Base-by-base conservation (phyloP, 2,113 vertebrate species). In the Ptychochromis oligacanthus region DNA sequence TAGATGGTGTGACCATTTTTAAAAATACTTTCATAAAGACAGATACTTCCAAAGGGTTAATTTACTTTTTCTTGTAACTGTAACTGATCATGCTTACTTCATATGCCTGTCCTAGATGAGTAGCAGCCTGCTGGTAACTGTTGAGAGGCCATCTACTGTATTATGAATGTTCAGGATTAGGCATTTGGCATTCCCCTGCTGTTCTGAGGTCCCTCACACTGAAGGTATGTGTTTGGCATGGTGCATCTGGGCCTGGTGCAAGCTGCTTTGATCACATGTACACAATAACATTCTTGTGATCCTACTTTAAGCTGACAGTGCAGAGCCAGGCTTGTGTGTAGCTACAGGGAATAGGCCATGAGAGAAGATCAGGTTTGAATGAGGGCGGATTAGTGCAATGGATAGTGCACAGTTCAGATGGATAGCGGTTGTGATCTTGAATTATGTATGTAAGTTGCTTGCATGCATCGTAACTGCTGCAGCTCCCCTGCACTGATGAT, bases 251-350 rank as follows among this genome's bases (percentile, higher is more conserved):
- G 86, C 76, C 84, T 74, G 6, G 79, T 60, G 65, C 52, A 64
- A 58, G 81, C 56, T 2, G n/a, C 93, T 95, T 95, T 94, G 93
- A 95, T 95, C 94, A 88, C 88, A 84, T 90, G 84, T 87, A 61
- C 86, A 86, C 67, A 83, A 86, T 87, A 88, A 88, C 91, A 85
- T 87, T 75, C 80, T 77, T 36, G 81, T 94, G 92, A 94, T 93
- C 81, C 87, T 85, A 15, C 88, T 84, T 91, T 82, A 89, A 94
- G 89, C 86, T 93, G 90, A 91, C 90, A 89, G 75, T 86, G 90
- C 83, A 86, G 80, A 85, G 91, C 90, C 75, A 65, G 82, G 82
- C 83, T 81, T 83, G 79, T 85, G 81, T 89, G 79, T 87, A 85
- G 86, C 78, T 91, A 83, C 89, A 84, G 90, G 87, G 77, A 90